Conservation (phyloP, 2,797 vertebrate genomes). For the Catostomus latipinnis region DNA sequence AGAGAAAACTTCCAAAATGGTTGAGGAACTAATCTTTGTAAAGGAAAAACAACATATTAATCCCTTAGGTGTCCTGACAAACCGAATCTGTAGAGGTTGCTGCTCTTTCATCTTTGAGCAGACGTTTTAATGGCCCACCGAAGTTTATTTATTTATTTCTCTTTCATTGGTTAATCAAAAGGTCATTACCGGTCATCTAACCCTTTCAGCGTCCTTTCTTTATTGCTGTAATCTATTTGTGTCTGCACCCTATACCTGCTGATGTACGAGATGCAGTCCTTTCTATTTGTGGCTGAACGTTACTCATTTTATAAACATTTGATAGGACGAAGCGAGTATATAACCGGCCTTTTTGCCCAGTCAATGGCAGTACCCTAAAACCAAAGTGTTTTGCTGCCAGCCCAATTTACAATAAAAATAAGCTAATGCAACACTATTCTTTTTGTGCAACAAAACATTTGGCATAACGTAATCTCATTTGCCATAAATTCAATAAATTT, state of each 20-base stretch:
- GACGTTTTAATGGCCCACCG: slow-evolving; percentile 27
- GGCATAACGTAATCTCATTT: too few species aligned
- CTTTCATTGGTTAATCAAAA: slow-evolving; percentile 55
- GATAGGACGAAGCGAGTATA: slow-evolving; percentile 40
- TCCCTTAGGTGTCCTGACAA: slow-evolving; percentile 18
- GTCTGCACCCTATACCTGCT: not conserved
- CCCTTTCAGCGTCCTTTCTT: slow-evolving; percentile 44
- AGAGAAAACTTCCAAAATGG: not conserved
- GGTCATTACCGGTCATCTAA: slow-evolving; percentile 53
- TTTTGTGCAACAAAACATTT: too few species aligned
- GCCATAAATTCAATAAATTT: too few species aligned
- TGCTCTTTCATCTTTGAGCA: slow-evolving; percentile 10
- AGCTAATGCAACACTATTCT: too few species aligned
- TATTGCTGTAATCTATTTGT: slow-evolving; percentile 47
- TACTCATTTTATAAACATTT: slow-evolving; percentile 59
- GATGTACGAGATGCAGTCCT: slow-evolving; percentile 45
- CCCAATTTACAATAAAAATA: too few species aligned
- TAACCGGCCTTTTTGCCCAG: slow-evolving; percentile 16
- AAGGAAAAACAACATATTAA: slow-evolving; percentile 26
- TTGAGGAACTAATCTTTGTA: not conserved
- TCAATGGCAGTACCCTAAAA: slow-evolving; percentile 7
- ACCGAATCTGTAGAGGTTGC: slow-evolving; percentile 14
- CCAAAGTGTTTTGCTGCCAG: too few species aligned
- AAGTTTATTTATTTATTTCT: slow-evolving; percentile 40
- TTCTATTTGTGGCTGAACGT: slow-evolving; percentile 50